Conservation (phyloP, 2,797 vertebrate species). For the Hybognathus amarus region DNA sequence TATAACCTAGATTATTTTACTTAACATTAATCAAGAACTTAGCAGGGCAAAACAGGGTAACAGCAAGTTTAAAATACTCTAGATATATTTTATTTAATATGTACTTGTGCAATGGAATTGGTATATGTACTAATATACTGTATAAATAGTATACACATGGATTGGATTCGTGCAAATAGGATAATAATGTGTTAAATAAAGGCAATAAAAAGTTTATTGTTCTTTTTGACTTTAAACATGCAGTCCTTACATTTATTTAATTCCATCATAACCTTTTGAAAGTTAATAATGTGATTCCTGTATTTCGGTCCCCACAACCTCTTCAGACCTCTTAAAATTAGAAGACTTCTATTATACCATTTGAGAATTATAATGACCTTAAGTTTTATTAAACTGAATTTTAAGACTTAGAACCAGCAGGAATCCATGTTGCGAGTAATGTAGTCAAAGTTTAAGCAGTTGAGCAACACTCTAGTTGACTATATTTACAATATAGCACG, state of each 20-base stretch:
- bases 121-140: no score
- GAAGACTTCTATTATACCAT: background rate
- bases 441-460: background rate
- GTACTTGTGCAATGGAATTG: no score
- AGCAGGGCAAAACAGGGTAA: no score
- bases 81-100: no score
- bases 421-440: background rate
- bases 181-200: no score
- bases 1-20: no score
- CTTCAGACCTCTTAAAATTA: background rate
- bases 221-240: no score
- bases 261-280: background rate
- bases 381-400: background rate
- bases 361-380: background rate
- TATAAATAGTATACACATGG: no score
- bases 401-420: background rate
- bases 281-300: background rate
- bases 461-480: background rate
- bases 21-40: no score
- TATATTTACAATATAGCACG: background rate
- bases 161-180: no score
- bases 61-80: no score
- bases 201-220: no score
- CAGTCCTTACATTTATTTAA: background rate
- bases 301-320: background rate